Evolutionary conservation across 2,888 invertebrate genomes (phyloP), one percentile per base, ranked within the genome.

Genomic region (Noctua comes): DNA sequence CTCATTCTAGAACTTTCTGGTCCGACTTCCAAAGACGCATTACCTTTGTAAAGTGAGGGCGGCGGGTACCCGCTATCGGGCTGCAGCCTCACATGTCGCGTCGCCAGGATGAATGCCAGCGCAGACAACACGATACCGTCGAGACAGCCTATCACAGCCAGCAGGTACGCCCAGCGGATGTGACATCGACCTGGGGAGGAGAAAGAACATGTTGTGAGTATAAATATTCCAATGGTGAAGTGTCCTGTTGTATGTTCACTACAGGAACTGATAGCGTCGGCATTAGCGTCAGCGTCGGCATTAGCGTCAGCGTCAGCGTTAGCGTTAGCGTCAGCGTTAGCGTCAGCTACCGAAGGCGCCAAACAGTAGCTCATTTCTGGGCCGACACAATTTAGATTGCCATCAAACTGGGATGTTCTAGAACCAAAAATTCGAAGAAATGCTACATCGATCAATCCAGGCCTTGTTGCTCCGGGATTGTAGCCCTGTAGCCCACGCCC

Each of bases 81-180:
- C 92, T 98, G 98, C 71, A 99, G 97, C 77, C 98, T 97, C 31
- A 99, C 98, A 94, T 99, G 99, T 77, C 99, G 97, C 11, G 99
- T 98, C 54, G 99, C 99, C 88, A 99, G 97, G 90, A 99, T 99
- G 95, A 99, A 99, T 24, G 99, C 99, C 79, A 99, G 97, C 0
- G 98, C 98, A 0, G 99, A 98, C 84, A 99, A 97, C 82, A 99
- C 98, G 73, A 98, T 97, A 74, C 98, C 98, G 94, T 99, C 99
- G 88, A 98, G 94, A 76, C 98, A 98, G 0, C 98, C 99, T 83
- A 99, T 99, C 81, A 98, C 98, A 11, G 99, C 99, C 89, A 99
- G 97, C 21, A 99, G 98, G 95, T 99, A 99, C 8, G 99, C 99
- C 99, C 99, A 99, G 91, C 99, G 97, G 76, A 99, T 97, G 84